These are phyloP conservation scores for Atta colombica DNA, from an alignment of 1,140 invertebrate species.

Conservation along the genomic window DNA sequence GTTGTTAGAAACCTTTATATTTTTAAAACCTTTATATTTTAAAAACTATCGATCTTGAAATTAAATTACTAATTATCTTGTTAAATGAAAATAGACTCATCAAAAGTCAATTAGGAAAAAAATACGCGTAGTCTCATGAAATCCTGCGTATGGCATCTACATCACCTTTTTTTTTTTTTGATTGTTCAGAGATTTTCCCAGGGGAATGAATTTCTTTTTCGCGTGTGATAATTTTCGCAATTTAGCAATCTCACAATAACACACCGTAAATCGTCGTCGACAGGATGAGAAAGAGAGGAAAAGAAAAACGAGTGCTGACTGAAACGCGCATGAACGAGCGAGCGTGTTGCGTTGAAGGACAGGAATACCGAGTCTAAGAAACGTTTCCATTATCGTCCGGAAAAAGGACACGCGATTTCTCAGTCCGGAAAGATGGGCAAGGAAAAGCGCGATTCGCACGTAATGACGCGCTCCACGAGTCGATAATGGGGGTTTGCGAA, in stretches of 20 bases:
- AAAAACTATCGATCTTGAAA: background rate
- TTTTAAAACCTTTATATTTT: background rate
- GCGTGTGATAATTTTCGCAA: slow-evolving; percentile 16
- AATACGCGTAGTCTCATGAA: background rate
- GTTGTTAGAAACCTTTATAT: background rate
- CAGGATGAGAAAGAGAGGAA: background rate
- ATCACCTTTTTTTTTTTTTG: too few species aligned
- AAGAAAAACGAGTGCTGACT: background rate
- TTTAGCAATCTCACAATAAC: background rate
- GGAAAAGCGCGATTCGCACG: slow-evolving; percentile 46
- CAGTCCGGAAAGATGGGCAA: slow-evolving; percentile 20
- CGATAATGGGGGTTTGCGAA: slow-evolving; percentile 58
- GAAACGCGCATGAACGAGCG: background rate
- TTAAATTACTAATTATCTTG: background rate
- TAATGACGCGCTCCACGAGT: slow-evolving; percentile 52
- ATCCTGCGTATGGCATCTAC: background rate
- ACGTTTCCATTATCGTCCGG: slow-evolving; percentile 53
- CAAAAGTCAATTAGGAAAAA: background rate
- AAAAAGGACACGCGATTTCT: slow-evolving; percentile 49
- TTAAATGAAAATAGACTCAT: background rate
- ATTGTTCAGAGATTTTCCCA: background rate
- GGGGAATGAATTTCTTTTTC: background rate
- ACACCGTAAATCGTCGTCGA: slow-evolving; percentile 25
- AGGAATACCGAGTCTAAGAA: slow-evolving; percentile 41
- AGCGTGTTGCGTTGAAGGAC: slow-evolving; percentile 43